Evolutionary conservation across 2,797 vertebrate species (phyloP).

Genomic region (Parauchenoglanis ngamensis): DNA sequence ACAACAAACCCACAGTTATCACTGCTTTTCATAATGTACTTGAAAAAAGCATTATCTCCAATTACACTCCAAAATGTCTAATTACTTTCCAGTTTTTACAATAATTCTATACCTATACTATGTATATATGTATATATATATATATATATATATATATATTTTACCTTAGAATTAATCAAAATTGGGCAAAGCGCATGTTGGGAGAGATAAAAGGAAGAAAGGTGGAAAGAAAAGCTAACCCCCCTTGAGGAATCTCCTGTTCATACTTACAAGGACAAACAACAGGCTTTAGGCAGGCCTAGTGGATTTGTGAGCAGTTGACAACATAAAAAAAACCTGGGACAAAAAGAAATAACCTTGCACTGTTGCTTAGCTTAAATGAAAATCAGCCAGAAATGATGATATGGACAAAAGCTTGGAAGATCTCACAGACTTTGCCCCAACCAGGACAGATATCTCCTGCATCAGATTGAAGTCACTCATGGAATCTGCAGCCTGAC

Average conservation of each 20-base stretch:
- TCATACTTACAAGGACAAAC: slow-evolving; percentile 28
- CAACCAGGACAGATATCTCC: slow-evolving; percentile 42
- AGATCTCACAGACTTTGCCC: slow-evolving; percentile 61
- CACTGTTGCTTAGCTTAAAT: slow-evolving; percentile 54
- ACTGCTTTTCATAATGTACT: not conserved
- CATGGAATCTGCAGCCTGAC: slow-evolving; percentile 65
- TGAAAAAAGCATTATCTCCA: not conserved
- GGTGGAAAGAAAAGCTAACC: slow-evolving; percentile 57
- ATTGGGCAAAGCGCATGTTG: slow-evolving; percentile 61
- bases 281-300: slow-evolving; percentile 7
- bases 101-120: not conserved
- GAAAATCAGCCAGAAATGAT: slow-evolving; percentile 59
- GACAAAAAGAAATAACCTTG: slow-evolving; percentile 46
- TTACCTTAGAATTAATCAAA: slow-evolving; percentile 66
- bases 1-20: not conserved
- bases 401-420: slow-evolving; percentile 70
- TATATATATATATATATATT: no score
- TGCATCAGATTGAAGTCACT: slow-evolving; percentile 61
- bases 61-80: not conserved
- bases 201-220: slow-evolving; percentile 55
- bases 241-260: slow-evolving; percentile 32
- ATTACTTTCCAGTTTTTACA: not conserved
- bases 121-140: not conserved
- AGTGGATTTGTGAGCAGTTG: slow-evolving; percentile 36
- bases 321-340: slow-evolving; percentile 25